Conservation (phyloP, 2,888 invertebrate species). For the Labia minor region DNA sequence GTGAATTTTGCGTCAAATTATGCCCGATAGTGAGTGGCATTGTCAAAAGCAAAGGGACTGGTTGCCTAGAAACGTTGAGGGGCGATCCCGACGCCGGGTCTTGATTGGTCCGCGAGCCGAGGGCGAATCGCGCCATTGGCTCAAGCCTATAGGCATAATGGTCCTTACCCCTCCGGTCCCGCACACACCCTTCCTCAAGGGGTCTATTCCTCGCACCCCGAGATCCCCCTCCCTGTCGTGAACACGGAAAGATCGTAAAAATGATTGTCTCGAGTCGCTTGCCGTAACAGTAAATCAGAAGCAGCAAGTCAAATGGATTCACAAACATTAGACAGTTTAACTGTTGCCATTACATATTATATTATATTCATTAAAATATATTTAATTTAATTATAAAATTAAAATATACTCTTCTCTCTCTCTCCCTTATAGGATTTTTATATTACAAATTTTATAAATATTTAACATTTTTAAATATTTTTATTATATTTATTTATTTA, state of each 20-base stretch:
- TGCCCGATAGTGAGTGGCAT: background rate
- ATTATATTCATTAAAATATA: no score
- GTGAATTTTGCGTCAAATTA: background rate
- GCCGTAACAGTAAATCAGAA: no score
- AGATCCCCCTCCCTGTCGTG: conserved; percentile 25
- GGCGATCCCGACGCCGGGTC: background rate
- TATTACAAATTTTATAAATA: no score
- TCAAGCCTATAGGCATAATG: background rate
- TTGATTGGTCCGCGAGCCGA: conserved; percentile 8
- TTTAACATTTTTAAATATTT: no score
- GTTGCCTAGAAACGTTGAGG: conserved; percentile 19
- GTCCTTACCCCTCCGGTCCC: background rate
- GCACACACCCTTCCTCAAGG: no score
- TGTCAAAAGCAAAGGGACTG: conserved; percentile 3
- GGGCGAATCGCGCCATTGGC: background rate
- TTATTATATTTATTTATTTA: no score
- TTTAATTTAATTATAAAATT: no score
- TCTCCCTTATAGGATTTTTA: no score
- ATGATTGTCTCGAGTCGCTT: conserved; percentile 23
- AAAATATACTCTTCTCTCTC: no score
- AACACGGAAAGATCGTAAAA: conserved; percentile 23
- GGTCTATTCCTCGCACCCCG: background rate
- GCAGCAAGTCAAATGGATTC: no score
- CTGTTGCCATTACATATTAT: no score
- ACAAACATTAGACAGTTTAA: no score